Percentiles rank a stretch among this genome's conserved stretches.
phyloP scores from a whole-genome alignment of 2,113 vertebrate species.

The Trematocara stigmaticum region DNA sequence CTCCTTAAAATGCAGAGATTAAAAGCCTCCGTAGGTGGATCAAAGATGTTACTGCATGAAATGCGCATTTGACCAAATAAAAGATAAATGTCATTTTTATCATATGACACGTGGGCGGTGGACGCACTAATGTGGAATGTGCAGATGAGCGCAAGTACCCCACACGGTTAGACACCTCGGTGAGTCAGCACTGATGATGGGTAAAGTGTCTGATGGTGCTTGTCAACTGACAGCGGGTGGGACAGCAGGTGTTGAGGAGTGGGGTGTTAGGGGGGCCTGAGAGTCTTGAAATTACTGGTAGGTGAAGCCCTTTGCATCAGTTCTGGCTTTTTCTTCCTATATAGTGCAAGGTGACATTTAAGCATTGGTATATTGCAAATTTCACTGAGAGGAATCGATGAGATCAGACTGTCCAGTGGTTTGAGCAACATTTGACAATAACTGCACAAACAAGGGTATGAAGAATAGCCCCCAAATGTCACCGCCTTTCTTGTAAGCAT shows the following conservation, averaged over 20 bases:
- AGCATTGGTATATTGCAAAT: conserved; percentile 16
- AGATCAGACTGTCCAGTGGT: conserved; percentile 49
- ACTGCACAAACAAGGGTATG: not conserved
- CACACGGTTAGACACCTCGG: conserved; percentile 14
- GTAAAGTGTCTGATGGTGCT: not conserved
- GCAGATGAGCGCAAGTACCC: not conserved
- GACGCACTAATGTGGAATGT: not conserved
- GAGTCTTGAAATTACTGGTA: conserved; percentile 60
- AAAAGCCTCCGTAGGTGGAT: conserved; percentile 9
- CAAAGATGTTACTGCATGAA: not conserved
- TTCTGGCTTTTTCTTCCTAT: not conserved
- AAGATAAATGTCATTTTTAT: not conserved
- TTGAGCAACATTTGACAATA: not conserved
- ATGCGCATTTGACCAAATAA: not conserved
- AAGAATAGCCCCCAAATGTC: conserved; percentile 2
- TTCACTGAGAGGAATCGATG: conserved; percentile 14
- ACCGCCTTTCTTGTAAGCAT: not conserved
- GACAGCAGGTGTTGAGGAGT: conserved; percentile 15
- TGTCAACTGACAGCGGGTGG: conserved; percentile 25
- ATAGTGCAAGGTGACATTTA: conserved; percentile 49
- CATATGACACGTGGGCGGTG: not conserved
- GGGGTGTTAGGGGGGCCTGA: not conserved
- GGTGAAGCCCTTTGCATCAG: conserved; percentile 37
- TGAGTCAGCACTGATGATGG: conserved; percentile 53
- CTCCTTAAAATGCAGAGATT: conserved; percentile 5